phyloP scores from a whole-genome alignment of 2,797 vertebrate genomes.

The Vireo griseus region DNA sequence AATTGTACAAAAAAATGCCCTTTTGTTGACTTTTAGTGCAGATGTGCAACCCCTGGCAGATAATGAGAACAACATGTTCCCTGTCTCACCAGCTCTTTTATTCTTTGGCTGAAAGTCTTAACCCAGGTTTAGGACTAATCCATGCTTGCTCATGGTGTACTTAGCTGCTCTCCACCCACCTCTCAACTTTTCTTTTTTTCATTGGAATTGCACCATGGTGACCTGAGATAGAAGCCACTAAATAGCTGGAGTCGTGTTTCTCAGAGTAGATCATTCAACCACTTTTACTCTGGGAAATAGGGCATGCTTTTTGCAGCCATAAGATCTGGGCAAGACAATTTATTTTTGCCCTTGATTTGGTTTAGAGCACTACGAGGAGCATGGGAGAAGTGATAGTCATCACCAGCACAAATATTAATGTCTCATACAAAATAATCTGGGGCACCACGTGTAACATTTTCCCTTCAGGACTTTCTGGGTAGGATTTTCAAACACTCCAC shows the following conservation, averaged over 20 bases:
- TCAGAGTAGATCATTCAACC: neutral
- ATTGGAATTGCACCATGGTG: neutral
- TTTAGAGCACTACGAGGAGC: neutral
- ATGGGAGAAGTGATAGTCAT: neutral
- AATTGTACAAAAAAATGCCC: conserved; percentile 40
- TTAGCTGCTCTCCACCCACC: neutral
- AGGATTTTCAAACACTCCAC: neutral
- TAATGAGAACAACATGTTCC: conserved; percentile 37
- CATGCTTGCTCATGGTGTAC: neutral
- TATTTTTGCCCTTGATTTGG: neutral
- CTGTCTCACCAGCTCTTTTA: neutral
- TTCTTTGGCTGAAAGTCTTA: neutral
- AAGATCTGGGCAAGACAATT: neutral
- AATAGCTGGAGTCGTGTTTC: neutral
- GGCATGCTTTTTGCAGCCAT: neutral
- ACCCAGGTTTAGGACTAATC: neutral
- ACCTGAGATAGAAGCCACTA: neutral
- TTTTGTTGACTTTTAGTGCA: conserved; percentile 47
- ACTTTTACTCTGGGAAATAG: neutral
- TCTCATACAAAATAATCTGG: neutral
- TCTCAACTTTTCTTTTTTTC: neutral
- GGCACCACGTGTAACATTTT: neutral
- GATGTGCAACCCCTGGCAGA: conserved; percentile 35
- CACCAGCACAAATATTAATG: neutral
- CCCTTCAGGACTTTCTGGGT: conserved; percentile 11